Conservation (phyloP, 2,888 invertebrate genomes). For the Tenodera sinensis region DNA sequence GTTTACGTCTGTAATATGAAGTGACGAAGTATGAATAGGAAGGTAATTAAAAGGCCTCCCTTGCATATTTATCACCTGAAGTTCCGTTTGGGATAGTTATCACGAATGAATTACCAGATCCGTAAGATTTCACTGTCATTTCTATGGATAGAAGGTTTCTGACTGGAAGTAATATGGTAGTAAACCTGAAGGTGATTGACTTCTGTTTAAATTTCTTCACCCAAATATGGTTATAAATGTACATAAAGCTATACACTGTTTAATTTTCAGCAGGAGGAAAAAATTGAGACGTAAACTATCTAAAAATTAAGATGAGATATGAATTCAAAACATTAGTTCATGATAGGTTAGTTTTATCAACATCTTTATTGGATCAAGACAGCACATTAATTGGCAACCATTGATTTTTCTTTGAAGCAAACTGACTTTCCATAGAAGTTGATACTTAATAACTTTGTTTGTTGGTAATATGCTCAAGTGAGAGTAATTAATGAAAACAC, state of each 20-base stretch:
- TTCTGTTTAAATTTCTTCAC: too few relatives aligned
- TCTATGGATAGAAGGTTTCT: neutral
- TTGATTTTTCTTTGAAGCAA: too few relatives aligned
- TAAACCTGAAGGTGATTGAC: too few relatives aligned
- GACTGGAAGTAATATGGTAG: too few relatives aligned
- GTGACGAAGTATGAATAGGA: neutral
- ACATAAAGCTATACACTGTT: too few relatives aligned
- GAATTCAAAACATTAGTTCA: too few relatives aligned
- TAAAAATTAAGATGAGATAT: too few relatives aligned
- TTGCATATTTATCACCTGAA: neutral
- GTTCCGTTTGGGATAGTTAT: neutral
- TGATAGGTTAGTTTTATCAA: neutral
- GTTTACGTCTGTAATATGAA: neutral
- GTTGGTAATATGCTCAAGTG: neutral
- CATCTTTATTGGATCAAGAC: neutral
- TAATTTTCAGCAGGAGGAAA: too few relatives aligned
- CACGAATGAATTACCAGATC: neutral
- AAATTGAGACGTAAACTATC: too few relatives aligned
- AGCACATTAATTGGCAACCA: too few relatives aligned
- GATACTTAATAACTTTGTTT: neutral
- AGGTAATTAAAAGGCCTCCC: neutral
- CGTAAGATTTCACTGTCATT: neutral
- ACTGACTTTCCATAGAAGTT: too few relatives aligned
- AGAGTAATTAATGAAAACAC: slow-evolving; percentile 10
- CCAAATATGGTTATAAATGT: too few relatives aligned